These are phyloP conservation scores for Heterotilapia buettikoferi DNA, from an alignment of 2,113 vertebrate species.

Conservation along the genomic window DNA sequence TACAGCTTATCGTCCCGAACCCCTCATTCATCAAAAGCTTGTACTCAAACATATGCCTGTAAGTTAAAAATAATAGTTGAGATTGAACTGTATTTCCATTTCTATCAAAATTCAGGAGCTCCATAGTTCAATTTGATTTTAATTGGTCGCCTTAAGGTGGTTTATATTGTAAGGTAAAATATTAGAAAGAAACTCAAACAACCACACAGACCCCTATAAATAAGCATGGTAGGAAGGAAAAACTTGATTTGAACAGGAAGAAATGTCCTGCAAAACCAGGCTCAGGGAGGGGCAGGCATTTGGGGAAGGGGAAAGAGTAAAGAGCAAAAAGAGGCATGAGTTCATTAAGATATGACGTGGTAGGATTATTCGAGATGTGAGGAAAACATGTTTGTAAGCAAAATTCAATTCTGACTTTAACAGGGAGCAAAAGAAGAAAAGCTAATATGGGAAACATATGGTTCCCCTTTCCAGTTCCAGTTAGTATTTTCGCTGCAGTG, in stretches of 20 bases:
- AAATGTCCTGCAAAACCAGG: background rate
- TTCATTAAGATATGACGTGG: background rate
- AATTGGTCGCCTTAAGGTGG: background rate
- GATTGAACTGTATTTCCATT: background rate
- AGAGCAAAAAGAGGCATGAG: background rate
- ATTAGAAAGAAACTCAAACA: background rate
- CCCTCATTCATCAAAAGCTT: background rate
- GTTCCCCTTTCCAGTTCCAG: background rate
- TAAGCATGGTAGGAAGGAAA: background rate
- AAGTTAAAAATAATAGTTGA: background rate
- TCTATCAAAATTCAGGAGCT: background rate
- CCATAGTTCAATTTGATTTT: background rate
- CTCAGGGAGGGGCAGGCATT: background rate
- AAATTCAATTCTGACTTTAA: background rate
- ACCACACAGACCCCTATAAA: background rate
- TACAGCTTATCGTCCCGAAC: accelerated
- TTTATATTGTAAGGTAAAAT: background rate
- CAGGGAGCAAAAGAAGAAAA: background rate
- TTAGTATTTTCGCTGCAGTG: background rate
- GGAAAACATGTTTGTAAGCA: background rate
- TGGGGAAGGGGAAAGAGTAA: background rate
- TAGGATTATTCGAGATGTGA: background rate
- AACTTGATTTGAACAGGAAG: background rate
- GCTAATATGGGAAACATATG: background rate
- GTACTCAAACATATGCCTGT: background rate